phyloP scores from a whole-genome alignment of 2,888 invertebrate species.

The Mechanitis messenoides region DNA sequence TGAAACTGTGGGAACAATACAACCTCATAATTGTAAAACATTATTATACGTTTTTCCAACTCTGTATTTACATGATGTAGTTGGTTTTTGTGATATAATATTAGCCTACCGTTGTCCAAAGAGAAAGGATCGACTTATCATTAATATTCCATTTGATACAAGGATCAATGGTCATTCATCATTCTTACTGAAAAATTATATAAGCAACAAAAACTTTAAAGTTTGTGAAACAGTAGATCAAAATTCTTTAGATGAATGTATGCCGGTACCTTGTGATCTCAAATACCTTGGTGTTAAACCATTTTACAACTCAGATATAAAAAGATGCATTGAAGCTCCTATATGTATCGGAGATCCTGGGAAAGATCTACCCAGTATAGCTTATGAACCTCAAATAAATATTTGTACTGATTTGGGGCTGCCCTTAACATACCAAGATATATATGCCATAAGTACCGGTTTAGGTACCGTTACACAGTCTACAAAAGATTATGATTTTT shows the following conservation, averaged over 20 bases:
- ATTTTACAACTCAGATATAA: slow-evolving; percentile 38
- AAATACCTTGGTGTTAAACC: slow-evolving; percentile 53
- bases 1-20: slow-evolving; percentile 32
- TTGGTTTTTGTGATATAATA: slow-evolving; percentile 49
- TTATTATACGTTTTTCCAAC: slow-evolving; percentile 48
- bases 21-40: slow-evolving; percentile 44
- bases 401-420: slow-evolving; percentile 51
- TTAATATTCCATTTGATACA: slow-evolving; percentile 52
- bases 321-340: slow-evolving; percentile 44
- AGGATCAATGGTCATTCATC: slow-evolving; percentile 30
- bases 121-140: slow-evolving; percentile 29
- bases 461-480: slow-evolving; percentile 41
- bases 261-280: slow-evolving; percentile 49
- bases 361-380: slow-evolving; percentile 47
- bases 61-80: slow-evolving; percentile 47
- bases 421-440: slow-evolving; percentile 45
- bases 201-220: slow-evolving; percentile 28
- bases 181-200: slow-evolving; percentile 35
- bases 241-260: slow-evolving; percentile 48
- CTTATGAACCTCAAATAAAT: slow-evolving; percentile 49
- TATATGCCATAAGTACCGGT: slow-evolving; percentile 52
- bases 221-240: slow-evolving; percentile 48
- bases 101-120: slow-evolving; percentile 41
- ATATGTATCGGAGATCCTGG: slow-evolving; percentile 38
- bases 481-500: slow-evolving; percentile 23